These are phyloP conservation scores for Parus major DNA, from an alignment of 2,113 vertebrate species.

Conservation along the genomic window DNA sequence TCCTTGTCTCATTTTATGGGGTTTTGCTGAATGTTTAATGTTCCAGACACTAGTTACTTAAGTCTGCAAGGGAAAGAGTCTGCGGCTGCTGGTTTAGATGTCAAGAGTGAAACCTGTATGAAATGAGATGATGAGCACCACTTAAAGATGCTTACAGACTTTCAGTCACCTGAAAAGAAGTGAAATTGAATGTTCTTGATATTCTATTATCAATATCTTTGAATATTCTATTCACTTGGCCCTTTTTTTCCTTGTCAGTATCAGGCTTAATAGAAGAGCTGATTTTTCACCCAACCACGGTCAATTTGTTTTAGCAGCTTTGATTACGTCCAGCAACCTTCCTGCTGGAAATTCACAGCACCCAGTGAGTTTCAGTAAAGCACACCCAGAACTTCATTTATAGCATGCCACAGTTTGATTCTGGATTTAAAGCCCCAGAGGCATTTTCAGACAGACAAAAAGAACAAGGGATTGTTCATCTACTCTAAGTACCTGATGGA, in stretches of 20 bases:
- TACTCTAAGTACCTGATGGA: background rate
- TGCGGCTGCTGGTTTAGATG: background rate
- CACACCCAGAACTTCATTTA: background rate
- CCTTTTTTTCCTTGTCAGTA: background rate
- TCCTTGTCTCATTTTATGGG: background rate
- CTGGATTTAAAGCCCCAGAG: background rate
- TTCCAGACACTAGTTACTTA: background rate
- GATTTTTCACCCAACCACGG: background rate
- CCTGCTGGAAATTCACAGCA: background rate
- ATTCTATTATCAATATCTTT: no score
- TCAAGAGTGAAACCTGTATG: background rate
- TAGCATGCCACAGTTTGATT: background rate
- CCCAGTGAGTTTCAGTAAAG: background rate
- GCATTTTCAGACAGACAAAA: background rate
- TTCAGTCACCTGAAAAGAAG: background rate
- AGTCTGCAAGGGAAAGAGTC: background rate
- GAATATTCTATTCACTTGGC: background rate
- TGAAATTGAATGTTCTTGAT: no score
- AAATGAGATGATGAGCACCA: background rate
- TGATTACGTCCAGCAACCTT: conserved; percentile 11
- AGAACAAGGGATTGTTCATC: background rate
- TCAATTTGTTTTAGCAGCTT: conserved; percentile 2
- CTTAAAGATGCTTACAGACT: background rate
- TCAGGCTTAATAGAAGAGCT: background rate
- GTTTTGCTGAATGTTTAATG: background rate